These are phyloP conservation scores for Aproaerema taeniolella DNA, from an alignment of 2,888 invertebrate genomes.

Conservation along the genomic window DNA sequence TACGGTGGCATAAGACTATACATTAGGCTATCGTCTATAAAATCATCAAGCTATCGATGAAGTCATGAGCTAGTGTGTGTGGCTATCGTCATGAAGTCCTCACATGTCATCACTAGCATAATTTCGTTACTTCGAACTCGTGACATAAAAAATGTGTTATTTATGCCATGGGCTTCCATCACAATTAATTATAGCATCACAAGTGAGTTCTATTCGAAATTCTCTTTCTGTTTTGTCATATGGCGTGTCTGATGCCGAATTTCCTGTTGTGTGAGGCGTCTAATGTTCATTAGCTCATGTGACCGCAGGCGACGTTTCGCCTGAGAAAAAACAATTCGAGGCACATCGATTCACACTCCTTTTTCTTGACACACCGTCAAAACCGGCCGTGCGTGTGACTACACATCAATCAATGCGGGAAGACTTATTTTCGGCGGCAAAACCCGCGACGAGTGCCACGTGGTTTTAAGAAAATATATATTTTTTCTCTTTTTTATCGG, in stretches of 20 bases:
- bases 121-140: too few species aligned
- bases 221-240: constrained; percentile 18
- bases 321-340: constrained; percentile 47
- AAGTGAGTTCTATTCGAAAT: neutral
- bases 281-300: constrained; percentile 51
- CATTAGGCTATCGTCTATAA: too few species aligned
- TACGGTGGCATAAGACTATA: too few species aligned
- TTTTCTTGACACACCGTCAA: constrained; percentile 62
- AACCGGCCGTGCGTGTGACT: constrained; percentile 59
- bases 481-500: neutral
- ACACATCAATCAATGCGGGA: constrained; percentile 66
- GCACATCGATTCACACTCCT: constrained; percentile 54
- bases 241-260: constrained; percentile 36
- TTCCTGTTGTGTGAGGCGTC: constrained; percentile 44
- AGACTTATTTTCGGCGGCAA: constrained; percentile 54
- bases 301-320: constrained; percentile 38
- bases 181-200: too few species aligned
- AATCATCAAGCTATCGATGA: too few species aligned
- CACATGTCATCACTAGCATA: too few species aligned
- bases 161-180: too few species aligned
- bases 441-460: constrained; percentile 28
- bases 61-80: too few species aligned
- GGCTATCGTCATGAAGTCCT: too few species aligned
- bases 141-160: too few species aligned
- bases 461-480: neutral